These are phyloP conservation scores for Pachycephala philippinensis DNA, from an alignment of 2,113 vertebrate genomes.

Conservation along the genomic window DNA sequence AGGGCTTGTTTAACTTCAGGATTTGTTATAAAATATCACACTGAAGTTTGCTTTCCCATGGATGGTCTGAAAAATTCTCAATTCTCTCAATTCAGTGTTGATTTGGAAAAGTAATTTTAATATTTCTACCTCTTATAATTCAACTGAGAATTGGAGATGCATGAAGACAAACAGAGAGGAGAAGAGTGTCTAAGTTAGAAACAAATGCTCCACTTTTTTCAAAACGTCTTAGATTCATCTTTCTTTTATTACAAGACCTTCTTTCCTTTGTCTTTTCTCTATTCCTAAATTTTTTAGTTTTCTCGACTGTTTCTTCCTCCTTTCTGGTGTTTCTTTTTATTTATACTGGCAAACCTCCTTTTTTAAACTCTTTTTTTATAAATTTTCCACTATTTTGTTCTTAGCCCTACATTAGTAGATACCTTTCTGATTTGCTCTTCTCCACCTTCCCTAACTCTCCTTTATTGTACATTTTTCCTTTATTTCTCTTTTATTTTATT, in stretches of 20 bases:
- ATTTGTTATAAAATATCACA: not conserved
- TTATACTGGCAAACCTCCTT: not conserved
- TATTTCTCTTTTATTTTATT: not conserved
- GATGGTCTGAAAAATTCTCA: not conserved
- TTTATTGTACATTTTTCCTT: not conserved
- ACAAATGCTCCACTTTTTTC: not conserved
- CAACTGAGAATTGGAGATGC: not conserved
- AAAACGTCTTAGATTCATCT: not conserved
- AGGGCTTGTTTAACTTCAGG: not conserved
- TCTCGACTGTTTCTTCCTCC: not conserved
- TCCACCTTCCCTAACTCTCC: not conserved
- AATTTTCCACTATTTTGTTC: not conserved
- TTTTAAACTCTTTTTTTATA: rapidly evolving
- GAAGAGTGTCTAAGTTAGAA: not conserved
- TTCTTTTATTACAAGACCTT: not conserved
- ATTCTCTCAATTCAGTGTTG: not conserved
- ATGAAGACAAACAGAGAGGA: not conserved
- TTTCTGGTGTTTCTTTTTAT: not conserved
- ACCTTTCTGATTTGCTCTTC: not conserved
- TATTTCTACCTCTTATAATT: not conserved
- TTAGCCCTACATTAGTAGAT: not conserved
- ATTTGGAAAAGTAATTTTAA: not conserved
- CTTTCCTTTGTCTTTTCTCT: not conserved
- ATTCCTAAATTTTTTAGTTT: not conserved
- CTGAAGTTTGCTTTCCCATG: not conserved